Evolutionary conservation across 1,140 invertebrate genomes (phyloP).

Genomic region (Drosophila ercepeae): DNA sequence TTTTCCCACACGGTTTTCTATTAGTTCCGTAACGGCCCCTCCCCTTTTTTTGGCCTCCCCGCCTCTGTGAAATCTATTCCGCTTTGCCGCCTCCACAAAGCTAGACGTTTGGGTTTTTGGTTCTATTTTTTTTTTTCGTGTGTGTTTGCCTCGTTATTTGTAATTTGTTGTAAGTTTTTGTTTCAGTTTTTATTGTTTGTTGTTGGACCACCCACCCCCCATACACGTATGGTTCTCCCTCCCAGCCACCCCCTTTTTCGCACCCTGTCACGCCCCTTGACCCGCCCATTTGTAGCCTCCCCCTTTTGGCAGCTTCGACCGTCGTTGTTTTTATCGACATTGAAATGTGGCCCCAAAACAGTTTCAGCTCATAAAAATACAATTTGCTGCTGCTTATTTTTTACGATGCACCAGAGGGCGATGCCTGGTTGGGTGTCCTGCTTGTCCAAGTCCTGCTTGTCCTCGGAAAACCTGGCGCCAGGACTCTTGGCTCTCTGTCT

Average conservation of each 20-base stretch:
- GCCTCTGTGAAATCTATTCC: conserved; percentile 8
- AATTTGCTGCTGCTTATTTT: conserved; percentile 83
- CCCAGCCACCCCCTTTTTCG: conserved; percentile 3
- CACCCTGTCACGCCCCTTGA: background rate
- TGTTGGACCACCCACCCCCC: too few relatives aligned
- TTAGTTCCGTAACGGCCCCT: conserved; percentile 28
- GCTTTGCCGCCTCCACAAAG: background rate
- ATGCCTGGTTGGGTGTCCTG: conserved; percentile 43
- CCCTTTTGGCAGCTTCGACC: conserved; percentile 7
- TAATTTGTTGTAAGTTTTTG: conserved; percentile 80
- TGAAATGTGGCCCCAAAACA: conserved; percentile 82
- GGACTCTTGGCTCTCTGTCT: conserved; percentile 7
- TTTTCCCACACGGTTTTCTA: conserved; percentile 71
- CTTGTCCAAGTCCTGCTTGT: background rate
- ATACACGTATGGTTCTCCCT: too few relatives aligned
- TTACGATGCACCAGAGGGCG: conserved; percentile 81
- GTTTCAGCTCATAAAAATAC: conserved; percentile 83
- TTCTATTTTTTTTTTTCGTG: too few relatives aligned
- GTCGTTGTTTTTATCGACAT: conserved; percentile 78
- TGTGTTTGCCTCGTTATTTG: conserved; percentile 73
- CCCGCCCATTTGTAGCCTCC: background rate
- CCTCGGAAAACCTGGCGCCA: conserved; percentile 2
- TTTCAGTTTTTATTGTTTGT: conserved; percentile 74
- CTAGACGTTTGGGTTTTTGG: conserved; percentile 41
- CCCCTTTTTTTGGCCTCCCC: background rate